Base-by-base conservation (phyloP, 2,888 invertebrate species). In the Tricholauxania praeusta region DNA sequence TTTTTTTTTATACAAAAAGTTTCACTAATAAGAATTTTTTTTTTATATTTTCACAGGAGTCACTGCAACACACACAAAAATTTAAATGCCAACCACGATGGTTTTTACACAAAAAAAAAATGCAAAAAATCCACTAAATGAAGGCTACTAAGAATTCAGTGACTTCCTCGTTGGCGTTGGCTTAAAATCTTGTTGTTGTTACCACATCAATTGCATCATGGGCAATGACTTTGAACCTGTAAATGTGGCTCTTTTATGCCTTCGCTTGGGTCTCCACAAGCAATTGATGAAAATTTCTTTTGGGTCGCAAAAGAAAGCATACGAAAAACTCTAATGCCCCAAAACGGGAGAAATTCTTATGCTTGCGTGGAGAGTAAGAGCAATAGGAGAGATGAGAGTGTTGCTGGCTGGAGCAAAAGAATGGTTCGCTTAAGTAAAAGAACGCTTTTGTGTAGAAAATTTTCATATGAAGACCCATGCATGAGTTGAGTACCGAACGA, bases 131-230 rank as follows among this genome's bases (percentile, higher is more conserved):
- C 10, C 39, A 39, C 39, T 10, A 10, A 39, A 39, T 39, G 10
- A 39, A 39, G 39, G 39, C 39, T 39, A 39, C 39, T 39, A 39
- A 39, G 39, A 39, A 39, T 10, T 39, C 39, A 39, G 39, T 10
- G 39, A 39, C 10, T 39, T 39, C 39, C 39, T 39, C 39, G 39
- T 39, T 39, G 39, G 39, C 5, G 39, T 39, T 39, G 39, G 39
- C 39, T 68, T 74, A 75, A 47, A 79, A 81, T 19, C 22, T 17
- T 48, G 70, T 70, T 62, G 84, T 82, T 87, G 86, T 87, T 87
- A 86, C 84, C 85, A 85, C 87, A 87, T 84, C 85, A 85, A 85
- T 87, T 87, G 87, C 87, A 87, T 87, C 85, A 87, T 87, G 86
- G 86, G 87, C 87, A 87, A 87, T 87, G 87, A 87, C 88, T 87